Conservation (phyloP, 1,140 invertebrate genomes). For the Dreissena rostriformis region DNA sequence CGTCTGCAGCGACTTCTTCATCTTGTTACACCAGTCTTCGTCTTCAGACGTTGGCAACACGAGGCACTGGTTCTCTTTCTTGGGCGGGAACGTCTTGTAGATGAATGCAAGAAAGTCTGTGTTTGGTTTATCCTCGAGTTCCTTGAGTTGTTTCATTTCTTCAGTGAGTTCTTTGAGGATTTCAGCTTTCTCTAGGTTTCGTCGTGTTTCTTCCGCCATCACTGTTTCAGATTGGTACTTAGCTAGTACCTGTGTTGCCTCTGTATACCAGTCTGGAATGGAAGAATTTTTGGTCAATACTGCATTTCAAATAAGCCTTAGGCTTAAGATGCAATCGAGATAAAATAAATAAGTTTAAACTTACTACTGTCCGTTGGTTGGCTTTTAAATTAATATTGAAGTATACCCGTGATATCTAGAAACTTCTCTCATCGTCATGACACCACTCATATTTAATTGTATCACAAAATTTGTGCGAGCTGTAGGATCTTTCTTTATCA, state of each 20-base stretch:
- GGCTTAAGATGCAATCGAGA: no score
- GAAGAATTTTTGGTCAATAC: not conserved
- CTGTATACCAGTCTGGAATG: conserved; percentile 64
- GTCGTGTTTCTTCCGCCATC: conserved; percentile 52
- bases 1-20: conserved; percentile 59
- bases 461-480: no score
- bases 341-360: no score
- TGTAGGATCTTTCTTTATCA: no score
- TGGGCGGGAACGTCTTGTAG: conserved; percentile 64
- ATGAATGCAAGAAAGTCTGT: conserved; percentile 62
- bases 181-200: conserved; percentile 54
- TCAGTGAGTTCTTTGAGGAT: conserved; percentile 51
- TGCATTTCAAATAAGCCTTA: no score
- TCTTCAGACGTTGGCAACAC: not conserved
- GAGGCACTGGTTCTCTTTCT: conserved; percentile 57
- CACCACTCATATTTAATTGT: no score
- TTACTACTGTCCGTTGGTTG: no score
- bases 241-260: conserved; percentile 51
- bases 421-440: no score
- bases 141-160: conserved; percentile 60
- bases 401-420: no score
- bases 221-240: conserved; percentile 64
- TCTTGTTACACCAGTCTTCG: conserved; percentile 12
- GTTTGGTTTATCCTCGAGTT: conserved; percentile 37
- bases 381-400: no score